phyloP scores from a whole-genome alignment of 1,140 invertebrate genomes.

The Patella vulgata region DNA sequence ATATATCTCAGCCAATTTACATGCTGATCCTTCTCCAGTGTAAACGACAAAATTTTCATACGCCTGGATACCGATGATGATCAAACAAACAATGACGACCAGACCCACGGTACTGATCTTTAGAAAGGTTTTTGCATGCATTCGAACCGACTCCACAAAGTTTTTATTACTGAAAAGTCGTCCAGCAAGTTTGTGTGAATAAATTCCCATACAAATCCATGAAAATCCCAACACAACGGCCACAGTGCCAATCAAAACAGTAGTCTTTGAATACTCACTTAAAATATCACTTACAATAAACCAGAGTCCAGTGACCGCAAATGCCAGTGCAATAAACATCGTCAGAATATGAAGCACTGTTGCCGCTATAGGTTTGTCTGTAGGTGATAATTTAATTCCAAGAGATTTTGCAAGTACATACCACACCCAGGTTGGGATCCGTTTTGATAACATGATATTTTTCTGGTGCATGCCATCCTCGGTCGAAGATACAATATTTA shows the following conservation, averaged over 20 bases:
- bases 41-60: constrained; percentile 9
- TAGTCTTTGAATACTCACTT: constrained; percentile 55
- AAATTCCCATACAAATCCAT: constrained; percentile 61
- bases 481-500: background rate
- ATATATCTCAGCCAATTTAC: no score
- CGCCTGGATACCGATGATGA: constrained; percentile 10
- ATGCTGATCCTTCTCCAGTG: background rate
- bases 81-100: constrained; percentile 45
- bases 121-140: constrained; percentile 66
- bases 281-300: constrained; percentile 61
- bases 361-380: constrained; percentile 45
- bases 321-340: constrained; percentile 43
- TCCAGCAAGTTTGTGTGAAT: constrained; percentile 56
- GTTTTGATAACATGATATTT: constrained; percentile 37
- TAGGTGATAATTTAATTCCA: constrained; percentile 37
- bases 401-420: constrained; percentile 40
- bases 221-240: constrained; percentile 55
- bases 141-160: constrained; percentile 64
- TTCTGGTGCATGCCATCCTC: constrained; percentile 13
- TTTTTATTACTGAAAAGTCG: constrained; percentile 60
- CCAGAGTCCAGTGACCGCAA: constrained; percentile 46
- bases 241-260: constrained; percentile 57
- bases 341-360: constrained; percentile 61
- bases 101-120: constrained; percentile 57
- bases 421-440: constrained; percentile 50